A percentile compares a stretch with the other conserved stretches of the same genome.
phyloP scores from a whole-genome alignment of 2,888 invertebrate genomes.

The Tolmerus cingulatus region DNA sequence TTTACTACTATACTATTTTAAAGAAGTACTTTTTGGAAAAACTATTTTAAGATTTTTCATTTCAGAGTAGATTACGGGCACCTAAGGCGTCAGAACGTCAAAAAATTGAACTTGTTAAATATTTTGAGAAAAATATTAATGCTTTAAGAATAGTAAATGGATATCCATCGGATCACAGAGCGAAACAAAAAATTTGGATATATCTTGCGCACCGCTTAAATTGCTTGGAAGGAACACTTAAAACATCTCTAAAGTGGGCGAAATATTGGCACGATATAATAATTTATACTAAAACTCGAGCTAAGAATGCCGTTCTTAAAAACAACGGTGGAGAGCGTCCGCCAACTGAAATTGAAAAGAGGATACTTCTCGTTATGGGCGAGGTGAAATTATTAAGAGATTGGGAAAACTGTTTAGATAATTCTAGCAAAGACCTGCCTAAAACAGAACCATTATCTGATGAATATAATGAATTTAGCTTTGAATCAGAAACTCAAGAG shows the following conservation, averaged over 20 bases:
- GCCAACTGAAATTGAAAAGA: constrained; percentile 41
- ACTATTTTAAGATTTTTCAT: not conserved
- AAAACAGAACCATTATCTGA: not conserved
- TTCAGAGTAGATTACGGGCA: constrained; percentile 22
- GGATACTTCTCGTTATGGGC: constrained; percentile 42
- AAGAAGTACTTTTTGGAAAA: not conserved
- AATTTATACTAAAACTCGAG: constrained; percentile 45
- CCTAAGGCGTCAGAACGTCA: constrained; percentile 45
- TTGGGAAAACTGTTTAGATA: constrained; percentile 41
- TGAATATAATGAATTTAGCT: not conserved
- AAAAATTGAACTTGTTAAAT: constrained; percentile 43
- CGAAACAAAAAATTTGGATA: constrained; percentile 47
- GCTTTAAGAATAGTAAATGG: constrained; percentile 44
- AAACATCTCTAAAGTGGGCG: constrained; percentile 46
- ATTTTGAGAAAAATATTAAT: constrained; percentile 45
- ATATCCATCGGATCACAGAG: not conserved
- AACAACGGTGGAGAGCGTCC: constrained; percentile 32
- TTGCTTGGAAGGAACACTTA: constrained; percentile 43
- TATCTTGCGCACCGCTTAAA: constrained; percentile 46
- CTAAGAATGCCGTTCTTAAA: constrained; percentile 29
- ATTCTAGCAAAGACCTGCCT: not conserved
- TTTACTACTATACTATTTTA: too few species aligned
- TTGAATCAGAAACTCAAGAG: not conserved
- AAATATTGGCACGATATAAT: constrained; percentile 48
- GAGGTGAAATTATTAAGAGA: constrained; percentile 30